Evolutionary conservation across 1,140 invertebrate genomes (phyloP).

Genomic region (Dinoponera quadriceps): DNA sequence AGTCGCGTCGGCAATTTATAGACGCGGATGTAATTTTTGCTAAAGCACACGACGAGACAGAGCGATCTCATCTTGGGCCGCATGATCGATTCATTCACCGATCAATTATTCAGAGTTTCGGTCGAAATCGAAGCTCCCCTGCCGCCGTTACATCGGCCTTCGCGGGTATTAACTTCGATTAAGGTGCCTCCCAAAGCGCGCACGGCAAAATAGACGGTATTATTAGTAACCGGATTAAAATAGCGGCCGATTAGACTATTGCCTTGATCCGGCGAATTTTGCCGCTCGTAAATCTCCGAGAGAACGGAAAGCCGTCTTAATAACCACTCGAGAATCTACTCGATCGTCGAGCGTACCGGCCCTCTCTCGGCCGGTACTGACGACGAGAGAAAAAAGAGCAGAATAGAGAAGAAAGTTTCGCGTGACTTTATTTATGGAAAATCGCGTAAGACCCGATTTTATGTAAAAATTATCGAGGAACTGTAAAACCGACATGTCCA

Average conservation of each 20-base stretch:
- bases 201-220: constrained; percentile 55
- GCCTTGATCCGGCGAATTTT: constrained; percentile 54
- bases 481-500: too few relatives aligned
- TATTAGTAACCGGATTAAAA: constrained; percentile 58
- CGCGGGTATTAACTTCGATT: constrained; percentile 56
- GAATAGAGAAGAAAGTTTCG: too few relatives aligned
- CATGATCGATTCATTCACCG: constrained; percentile 36
- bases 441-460: too few relatives aligned
- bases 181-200: constrained; percentile 43
- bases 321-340: background rate
- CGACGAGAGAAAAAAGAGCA: too few relatives aligned
- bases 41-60: background rate
- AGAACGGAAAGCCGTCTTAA: constrained; percentile 1
- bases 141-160: constrained; percentile 27
- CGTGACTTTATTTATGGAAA: too few relatives aligned
- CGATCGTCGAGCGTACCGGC: background rate
- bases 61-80: constrained; percentile 13
- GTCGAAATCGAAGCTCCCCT: constrained; percentile 47
- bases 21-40: constrained; percentile 46
- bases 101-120: constrained; percentile 51
- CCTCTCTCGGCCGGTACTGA: too few relatives aligned
- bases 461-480: too few relatives aligned
- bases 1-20: constrained; percentile 54
- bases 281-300: constrained; percentile 24
- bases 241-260: constrained; percentile 53